These are phyloP conservation scores for Cancer borealis DNA, from an alignment of 2,888 invertebrate genomes.

Conservation along the genomic window DNA sequence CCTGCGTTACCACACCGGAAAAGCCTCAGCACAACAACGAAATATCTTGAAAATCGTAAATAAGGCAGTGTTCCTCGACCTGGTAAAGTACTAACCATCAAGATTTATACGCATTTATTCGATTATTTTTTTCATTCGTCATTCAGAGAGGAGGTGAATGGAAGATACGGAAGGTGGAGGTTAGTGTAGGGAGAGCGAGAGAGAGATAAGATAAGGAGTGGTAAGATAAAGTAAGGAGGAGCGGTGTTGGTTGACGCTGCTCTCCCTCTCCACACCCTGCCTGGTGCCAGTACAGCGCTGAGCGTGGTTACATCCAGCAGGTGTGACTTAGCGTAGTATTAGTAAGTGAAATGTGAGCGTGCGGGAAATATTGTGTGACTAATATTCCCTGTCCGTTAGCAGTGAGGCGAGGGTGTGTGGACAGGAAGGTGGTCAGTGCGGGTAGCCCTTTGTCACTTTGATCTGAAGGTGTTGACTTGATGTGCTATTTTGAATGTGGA, in stretches of 20 bases:
- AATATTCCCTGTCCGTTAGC: neutral
- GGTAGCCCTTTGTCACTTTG: neutral
- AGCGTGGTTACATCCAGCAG: neutral
- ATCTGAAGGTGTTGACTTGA: neutral
- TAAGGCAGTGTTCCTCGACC: neutral
- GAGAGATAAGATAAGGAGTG: constrained; percentile 17
- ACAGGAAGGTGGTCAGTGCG: neutral
- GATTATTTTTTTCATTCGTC: neutral
- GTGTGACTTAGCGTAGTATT: neutral
- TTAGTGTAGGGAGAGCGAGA: neutral
- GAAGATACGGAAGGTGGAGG: no score
- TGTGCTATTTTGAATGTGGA: neutral
- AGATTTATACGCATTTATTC: neutral
- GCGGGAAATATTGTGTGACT: neutral
- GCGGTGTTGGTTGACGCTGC: neutral
- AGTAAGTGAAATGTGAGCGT: neutral
- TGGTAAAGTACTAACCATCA: no score
- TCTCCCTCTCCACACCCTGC: neutral
- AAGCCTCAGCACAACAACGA: neutral
- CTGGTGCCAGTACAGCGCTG: neutral
- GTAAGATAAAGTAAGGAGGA: neutral
- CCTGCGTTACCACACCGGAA: neutral
- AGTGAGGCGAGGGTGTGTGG: neutral
- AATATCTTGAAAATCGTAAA: neutral
- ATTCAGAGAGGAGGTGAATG: neutral